Percentiles rank a stretch among this genome's conserved stretches.
Conservation (phyloP, 2,888 invertebrate species). For the Chaetogeoica ovagalla region DNA sequence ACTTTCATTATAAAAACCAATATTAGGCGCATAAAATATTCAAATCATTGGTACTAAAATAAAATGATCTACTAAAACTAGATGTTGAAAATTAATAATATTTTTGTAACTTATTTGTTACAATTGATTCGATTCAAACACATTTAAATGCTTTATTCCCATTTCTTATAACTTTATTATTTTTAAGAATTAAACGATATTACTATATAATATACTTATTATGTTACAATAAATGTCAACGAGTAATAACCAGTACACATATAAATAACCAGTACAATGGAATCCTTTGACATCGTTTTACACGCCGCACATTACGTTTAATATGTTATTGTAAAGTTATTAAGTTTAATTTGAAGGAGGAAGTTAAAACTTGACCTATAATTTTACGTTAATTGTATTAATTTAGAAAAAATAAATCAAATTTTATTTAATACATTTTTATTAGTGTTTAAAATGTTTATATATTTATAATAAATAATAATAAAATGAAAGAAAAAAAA, state of each 20-base stretch:
- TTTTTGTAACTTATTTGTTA: too few species aligned
- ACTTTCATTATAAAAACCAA: too few species aligned
- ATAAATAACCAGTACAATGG: conserved; percentile 8
- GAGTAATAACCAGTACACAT: background rate
- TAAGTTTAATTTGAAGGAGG: conserved; percentile 2
- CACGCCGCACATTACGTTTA: background rate
- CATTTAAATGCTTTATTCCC: background rate
- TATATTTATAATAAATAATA: too few species aligned
- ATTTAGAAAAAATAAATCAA: background rate
- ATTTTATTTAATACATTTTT: background rate
- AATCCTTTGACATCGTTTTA: conserved; percentile 28
- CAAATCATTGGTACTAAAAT: too few species aligned
- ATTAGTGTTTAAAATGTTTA: background rate
- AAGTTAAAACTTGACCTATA: conserved; percentile 15
- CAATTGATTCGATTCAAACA: background rate
- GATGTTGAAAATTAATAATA: too few species aligned
- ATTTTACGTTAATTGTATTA: background rate
- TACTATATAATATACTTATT: background rate
- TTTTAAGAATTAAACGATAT: background rate
- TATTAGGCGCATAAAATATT: too few species aligned
- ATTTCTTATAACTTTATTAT: background rate
- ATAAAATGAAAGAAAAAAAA: too few species aligned
- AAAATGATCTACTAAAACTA: too few species aligned
- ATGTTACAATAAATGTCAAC: background rate
- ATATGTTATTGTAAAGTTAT: conserved; percentile 26